These are phyloP conservation scores for Monomorium pharaonis DNA, from an alignment of 1,140 invertebrate genomes.

Conservation along the genomic window DNA sequence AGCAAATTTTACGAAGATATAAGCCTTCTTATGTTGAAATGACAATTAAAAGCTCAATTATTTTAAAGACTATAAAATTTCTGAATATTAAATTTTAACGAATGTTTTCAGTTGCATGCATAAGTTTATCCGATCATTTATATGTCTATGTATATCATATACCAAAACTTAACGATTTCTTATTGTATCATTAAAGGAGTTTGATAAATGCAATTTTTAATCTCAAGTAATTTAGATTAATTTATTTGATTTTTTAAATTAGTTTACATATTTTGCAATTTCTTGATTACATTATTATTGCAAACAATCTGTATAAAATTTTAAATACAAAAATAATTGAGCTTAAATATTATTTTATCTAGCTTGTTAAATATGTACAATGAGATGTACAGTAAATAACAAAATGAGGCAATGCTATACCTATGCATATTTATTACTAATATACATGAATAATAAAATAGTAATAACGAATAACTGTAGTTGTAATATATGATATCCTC, in stretches of 20 bases:
- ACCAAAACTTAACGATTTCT: neutral
- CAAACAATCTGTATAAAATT: constrained; percentile 13
- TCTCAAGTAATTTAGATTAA: no score
- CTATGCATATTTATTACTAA: neutral
- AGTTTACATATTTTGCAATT: neutral
- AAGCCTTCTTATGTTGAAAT: neutral
- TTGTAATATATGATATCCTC: neutral
- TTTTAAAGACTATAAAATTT: neutral
- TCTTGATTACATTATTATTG: neutral
- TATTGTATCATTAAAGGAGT: neutral
- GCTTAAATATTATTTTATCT: neutral
- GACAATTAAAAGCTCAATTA: neutral
- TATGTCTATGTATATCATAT: neutral
- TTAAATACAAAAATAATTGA: neutral
- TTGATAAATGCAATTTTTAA: neutral
- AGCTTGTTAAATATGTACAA: constrained; percentile 4
- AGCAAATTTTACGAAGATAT: neutral
- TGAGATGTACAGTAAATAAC: neutral
- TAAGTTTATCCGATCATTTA: neutral
- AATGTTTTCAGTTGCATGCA: neutral
- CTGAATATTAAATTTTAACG: neutral
- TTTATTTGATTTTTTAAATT: constrained; percentile 5
- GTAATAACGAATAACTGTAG: neutral
- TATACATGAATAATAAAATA: neutral
- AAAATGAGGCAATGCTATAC: neutral